Base-by-base conservation (phyloP, 1,140 invertebrate genomes). In the Megalopta genalis region DNA sequence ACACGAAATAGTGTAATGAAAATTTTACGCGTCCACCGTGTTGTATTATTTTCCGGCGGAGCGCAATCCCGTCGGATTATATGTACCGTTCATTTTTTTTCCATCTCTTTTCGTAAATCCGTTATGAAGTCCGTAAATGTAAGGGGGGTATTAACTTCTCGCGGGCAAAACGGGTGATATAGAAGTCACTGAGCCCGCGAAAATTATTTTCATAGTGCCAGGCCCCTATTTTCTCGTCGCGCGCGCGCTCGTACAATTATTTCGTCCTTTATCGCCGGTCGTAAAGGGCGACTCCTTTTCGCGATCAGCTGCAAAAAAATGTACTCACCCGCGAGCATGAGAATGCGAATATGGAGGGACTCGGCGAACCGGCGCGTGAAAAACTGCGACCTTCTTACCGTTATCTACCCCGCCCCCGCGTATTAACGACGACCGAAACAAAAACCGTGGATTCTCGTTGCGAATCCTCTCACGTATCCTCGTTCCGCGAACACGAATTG, bases 191-290 rank as follows among this genome's bases (percentile, higher is more conserved):
- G 7, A 18, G n/a, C 14, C 4, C 6, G 32, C 23, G 27, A 60
- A 37, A 66, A 65, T 57, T n/a, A 65, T 75, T 57, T 66, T 42
- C 10, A 16, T 9, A 2, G 14, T 27, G 4, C 5, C 12, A 0
- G 32, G 25, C 8, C 63, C 39, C 57, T 74, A 66, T 75, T 75
- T 46, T 67, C 64, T 4, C 25, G 16, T 66, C 52, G 27, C 25
- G 21, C 32, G n/a, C n/a, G n/a, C n/a, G n/a, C n/a, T n/a, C 21
- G 49, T 54, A 74, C 25, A 9, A 75, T 75, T 75, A 60, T 59
- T 67, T 75, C 64, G 9, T 32, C 16, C 21, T 66, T 75, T 75
- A 75, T 59, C 18, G n/a, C 39, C 0, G 14, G 9, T 18, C 14
- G 18, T 68, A 37, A 62, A 76, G 37, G 16, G 25, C n/a, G 37